Evolutionary conservation across 2,888 invertebrate species (phyloP).

Genomic region (Koerneria pararmatus): DNA sequence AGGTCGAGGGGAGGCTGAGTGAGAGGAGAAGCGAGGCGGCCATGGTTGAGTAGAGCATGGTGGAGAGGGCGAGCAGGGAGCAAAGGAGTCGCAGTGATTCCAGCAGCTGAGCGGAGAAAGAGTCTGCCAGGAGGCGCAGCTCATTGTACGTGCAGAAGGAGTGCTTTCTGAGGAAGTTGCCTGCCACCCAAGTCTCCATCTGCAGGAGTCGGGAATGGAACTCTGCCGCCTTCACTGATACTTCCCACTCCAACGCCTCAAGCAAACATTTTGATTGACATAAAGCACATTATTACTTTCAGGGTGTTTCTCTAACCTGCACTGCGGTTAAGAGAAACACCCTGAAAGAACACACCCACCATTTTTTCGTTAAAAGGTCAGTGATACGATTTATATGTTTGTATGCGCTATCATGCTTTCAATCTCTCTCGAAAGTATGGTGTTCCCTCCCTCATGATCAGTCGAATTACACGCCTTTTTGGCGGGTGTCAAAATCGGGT

Average conservation of each 20-base stretch:
- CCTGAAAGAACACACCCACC: too few species aligned
- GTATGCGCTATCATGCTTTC: too few species aligned
- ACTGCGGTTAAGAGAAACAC: too few species aligned
- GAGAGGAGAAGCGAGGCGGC: slow-evolving; percentile 17
- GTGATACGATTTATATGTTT: too few species aligned
- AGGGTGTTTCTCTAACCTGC: too few species aligned
- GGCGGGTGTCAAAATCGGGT: too few species aligned
- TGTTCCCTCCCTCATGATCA: too few species aligned
- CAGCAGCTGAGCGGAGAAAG: not conserved
- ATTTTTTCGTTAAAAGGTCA: too few species aligned
- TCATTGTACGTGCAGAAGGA: slow-evolving; percentile 50
- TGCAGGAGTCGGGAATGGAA: slow-evolving; percentile 36
- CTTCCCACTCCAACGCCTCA: slow-evolving; percentile 76
- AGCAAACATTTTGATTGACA: slow-evolving; percentile 80
- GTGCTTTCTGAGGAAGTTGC: slow-evolving; percentile 32
- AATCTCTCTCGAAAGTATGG: too few species aligned
- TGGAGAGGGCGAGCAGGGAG: slow-evolving; percentile 10
- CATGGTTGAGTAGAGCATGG: slow-evolving; percentile 7
- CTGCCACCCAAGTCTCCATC: slow-evolving; percentile 43
- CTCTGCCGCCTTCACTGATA: slow-evolving; percentile 35
- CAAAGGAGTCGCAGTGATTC: slow-evolving; percentile 1
- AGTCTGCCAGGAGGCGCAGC: slow-evolving; percentile 15
- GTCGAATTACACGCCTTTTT: too few species aligned
- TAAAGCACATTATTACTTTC: too few species aligned
- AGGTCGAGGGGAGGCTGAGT: slow-evolving; percentile 10